Evolutionary conservation across 2,113 vertebrate species (phyloP).

Genomic region (Crotalus helleri): DNA sequence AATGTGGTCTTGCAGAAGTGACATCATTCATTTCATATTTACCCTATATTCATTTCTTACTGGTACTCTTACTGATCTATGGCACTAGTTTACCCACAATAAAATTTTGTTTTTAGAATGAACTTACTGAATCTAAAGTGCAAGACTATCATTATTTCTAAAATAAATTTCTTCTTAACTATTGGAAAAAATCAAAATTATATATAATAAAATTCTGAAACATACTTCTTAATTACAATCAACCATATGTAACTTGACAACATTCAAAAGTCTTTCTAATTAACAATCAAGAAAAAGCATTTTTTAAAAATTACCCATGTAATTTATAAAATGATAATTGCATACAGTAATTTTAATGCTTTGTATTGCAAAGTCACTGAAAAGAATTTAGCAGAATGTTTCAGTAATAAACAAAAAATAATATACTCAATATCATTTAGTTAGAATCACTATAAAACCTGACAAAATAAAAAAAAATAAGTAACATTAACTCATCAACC

Average conservation of each 20-base stretch:
- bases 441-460: neutral
- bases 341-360: neutral
- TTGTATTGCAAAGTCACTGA: neutral
- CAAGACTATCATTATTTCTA: neutral
- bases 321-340: neutral
- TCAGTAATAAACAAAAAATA: neutral
- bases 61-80: conserved; percentile 27
- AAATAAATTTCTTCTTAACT: neutral
- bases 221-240: neutral
- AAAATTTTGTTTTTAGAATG: neutral
- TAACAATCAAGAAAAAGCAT: neutral
- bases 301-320: neutral
- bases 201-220: neutral
- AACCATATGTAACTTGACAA: neutral
- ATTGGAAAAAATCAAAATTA: neutral
- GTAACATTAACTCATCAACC: neutral
- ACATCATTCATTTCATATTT: conserved; percentile 20
- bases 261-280: neutral
- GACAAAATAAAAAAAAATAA: neutral
- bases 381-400: neutral
- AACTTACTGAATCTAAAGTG: neutral
- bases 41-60: neutral
- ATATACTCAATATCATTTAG: conserved; percentile 5
- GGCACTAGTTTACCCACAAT: neutral
- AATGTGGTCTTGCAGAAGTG: neutral